These are phyloP conservation scores for Lycocorax pyrrhopterus DNA, from an alignment of 2,113 vertebrate genomes.

Conservation along the genomic window DNA sequence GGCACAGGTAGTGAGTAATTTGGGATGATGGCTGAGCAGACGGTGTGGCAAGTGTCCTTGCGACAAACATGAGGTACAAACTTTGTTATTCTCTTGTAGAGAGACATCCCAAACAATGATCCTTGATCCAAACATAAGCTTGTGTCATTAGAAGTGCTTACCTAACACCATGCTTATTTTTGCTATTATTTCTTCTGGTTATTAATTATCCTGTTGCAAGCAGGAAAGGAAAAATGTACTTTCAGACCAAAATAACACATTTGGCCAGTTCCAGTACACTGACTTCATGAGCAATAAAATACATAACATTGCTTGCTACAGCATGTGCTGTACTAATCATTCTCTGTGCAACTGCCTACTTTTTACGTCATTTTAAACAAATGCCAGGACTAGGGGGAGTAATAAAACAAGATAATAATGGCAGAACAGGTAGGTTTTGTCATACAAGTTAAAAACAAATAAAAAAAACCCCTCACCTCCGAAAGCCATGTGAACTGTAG, in stretches of 20 bases:
- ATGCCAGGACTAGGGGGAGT: not conserved
- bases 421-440: not conserved
- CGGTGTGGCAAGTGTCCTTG: not conserved
- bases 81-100: not conserved
- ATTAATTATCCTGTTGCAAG: not conserved
- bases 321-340: not conserved
- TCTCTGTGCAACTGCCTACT: not conserved
- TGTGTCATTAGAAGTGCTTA: not conserved
- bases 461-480: not conserved
- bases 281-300: not conserved
- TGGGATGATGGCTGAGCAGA: not conserved
- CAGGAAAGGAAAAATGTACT: not conserved
- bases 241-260: not conserved
- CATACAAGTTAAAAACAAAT: not conserved
- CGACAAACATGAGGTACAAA: not conserved
- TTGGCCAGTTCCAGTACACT: not conserved
- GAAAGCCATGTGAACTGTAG: not conserved
- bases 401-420: not conserved
- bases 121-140: not conserved
- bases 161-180: not conserved
- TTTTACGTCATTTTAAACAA: not conserved
- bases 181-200: not conserved
- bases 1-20: not conserved
- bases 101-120: not conserved
- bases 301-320: not conserved